Evolutionary conservation across 2,888 invertebrate species (phyloP).

Genomic region (Heterodera filipjevi): DNA sequence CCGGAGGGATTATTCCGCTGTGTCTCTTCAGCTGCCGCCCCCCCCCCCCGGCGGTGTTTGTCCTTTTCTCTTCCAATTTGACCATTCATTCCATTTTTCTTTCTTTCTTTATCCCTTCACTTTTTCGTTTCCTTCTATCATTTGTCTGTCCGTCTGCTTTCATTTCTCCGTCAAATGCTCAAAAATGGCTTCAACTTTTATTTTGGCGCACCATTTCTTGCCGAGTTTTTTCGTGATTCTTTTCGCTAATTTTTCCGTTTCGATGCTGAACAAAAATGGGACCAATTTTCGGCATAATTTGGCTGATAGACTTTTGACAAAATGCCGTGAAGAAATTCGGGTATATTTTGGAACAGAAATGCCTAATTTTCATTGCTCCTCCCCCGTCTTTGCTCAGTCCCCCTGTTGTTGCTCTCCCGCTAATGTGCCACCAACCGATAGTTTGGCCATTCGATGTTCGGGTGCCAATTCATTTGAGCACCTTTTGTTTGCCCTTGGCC

Average conservation of each 20-base stretch:
- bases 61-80: neutral
- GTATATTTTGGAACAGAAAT: neutral
- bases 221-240: neutral
- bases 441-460: constrained; percentile 3
- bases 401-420: neutral
- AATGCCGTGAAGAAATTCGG: neutral
- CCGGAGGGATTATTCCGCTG: neutral
- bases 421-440: neutral
- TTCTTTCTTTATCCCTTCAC: neutral
- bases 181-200: neutral
- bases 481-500: constrained; percentile 14
- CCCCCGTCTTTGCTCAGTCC: neutral
- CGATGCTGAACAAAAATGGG: neutral
- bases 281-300: neutral
- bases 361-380: neutral
- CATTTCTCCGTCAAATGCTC: neutral
- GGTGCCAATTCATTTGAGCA: constrained; percentile 17
- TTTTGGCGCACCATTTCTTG: neutral
- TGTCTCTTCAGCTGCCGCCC: neutral
- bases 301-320: neutral
- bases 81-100: neutral
- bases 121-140: neutral
- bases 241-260: neutral
- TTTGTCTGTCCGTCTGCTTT: no score
- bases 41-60: constrained; percentile 5